Evolutionary conservation across 2,888 invertebrate species (phyloP).

Genomic region (Kryphioiulus occultus): DNA sequence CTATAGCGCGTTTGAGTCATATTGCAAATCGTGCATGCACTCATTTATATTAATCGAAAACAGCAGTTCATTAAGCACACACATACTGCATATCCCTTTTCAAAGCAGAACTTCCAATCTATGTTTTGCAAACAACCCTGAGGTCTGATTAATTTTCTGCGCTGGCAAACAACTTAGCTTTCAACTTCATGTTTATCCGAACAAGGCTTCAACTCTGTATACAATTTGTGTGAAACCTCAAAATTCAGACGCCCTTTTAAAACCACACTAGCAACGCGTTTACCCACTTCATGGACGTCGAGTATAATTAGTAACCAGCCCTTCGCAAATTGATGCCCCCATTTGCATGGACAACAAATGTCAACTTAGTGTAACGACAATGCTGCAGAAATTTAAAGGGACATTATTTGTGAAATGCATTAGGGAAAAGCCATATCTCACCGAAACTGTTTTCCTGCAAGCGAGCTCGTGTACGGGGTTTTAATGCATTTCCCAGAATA

Average conservation of each 20-base stretch:
- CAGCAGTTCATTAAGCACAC: background rate
- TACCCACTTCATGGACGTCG: constrained; percentile 11
- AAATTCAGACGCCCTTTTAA: constrained; percentile 19
- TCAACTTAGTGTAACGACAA: constrained; percentile 35
- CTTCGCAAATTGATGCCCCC: constrained; percentile 1
- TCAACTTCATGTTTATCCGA: background rate
- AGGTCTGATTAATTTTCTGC: constrained; percentile 30
- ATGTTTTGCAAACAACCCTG: background rate
- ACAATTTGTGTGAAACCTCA: constrained; percentile 30
- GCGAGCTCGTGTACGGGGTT: background rate
- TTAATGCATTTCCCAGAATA: background rate
- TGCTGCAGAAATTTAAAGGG: constrained; percentile 18
- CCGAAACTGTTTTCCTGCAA: background rate
- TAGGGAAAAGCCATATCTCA: constrained; percentile 31
- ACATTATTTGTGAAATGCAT: constrained; percentile 30
- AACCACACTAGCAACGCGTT: background rate
- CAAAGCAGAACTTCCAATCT: background rate
- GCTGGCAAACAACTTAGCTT: background rate
- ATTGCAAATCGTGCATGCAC: background rate
- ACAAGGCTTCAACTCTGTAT: background rate
- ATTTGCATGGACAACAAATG: constrained; percentile 14
- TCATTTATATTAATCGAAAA: background rate
- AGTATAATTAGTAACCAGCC: constrained; percentile 27
- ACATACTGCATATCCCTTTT: background rate
- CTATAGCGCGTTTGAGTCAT: no score